A percentile compares a stretch with the other conserved stretches of the same genome.
phyloP scores from a whole-genome alignment of 2,113 vertebrate species.

The Sciurus niger region DNA sequence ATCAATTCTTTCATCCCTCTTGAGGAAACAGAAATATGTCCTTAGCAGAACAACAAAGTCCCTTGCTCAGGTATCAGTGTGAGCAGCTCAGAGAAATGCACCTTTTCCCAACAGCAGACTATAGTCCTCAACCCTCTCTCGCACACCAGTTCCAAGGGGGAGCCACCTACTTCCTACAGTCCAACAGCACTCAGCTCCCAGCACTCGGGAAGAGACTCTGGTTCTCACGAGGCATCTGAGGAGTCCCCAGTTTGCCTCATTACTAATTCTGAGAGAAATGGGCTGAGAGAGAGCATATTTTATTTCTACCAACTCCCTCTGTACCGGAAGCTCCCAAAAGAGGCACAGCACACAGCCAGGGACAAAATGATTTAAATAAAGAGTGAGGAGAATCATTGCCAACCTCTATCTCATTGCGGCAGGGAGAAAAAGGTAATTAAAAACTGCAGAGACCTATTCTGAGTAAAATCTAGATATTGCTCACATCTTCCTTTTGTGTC shows the following conservation, averaged over 20 bases:
- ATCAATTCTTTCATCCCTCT: background rate
- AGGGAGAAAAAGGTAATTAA: background rate
- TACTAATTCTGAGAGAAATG: background rate
- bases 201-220: background rate
- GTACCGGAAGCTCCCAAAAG: background rate
- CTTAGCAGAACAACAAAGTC: background rate
- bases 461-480: slow-evolving; percentile 37
- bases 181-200: background rate
- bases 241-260: background rate
- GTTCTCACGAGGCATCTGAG: background rate
- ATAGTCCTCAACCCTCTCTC: background rate
- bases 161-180: background rate
- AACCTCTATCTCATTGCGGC: background rate
- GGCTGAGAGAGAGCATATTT: background rate
- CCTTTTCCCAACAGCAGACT: background rate
- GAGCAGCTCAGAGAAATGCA: background rate
- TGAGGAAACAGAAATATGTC: slow-evolving; percentile 2
- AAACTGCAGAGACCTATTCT: background rate
- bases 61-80: background rate
- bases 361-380: background rate
- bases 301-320: slow-evolving; percentile 17
- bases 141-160: background rate
- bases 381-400: background rate
- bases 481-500: background rate
- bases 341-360: background rate